Evolutionary conservation across 2,888 invertebrate genomes (phyloP), one percentile per base, ranked within the genome.

Genomic region (Pachydiplax longipennis): DNA sequence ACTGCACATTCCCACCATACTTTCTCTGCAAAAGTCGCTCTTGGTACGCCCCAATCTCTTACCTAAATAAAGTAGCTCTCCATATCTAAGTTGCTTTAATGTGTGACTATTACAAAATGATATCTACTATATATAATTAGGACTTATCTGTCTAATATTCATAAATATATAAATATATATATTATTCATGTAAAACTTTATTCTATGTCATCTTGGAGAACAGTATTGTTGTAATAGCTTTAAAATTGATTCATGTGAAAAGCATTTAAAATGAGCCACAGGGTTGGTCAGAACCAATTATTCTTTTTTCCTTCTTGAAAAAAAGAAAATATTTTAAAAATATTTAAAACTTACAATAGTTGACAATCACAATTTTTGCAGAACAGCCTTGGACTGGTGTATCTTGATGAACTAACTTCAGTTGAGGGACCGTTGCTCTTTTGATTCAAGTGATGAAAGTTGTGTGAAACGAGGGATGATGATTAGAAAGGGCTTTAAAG

Each of bases 191-290:
- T 87, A 87, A 87, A 35, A 61, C 87, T 87, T 87, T 35, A 87
- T 65, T 87, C 87, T 87, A 87, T 87, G 87, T 87, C 87, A 87
- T 87, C 87, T 87, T 87, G 87, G 61, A 61, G 87, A 92, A 91
- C 92, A 92, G 92, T 92, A 92, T 92, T 92, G 92, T 92, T 91
- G 90, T 91, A 82, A 92, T 91, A 92, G 92, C 92, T 92, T 91
- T 92, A 91, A 92, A 90, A 91, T 91, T 91, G 91, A 91, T 91
- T 91, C 61, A 37, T 87, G 87, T 87, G 87, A 87, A 87, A 87
- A 37, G 58, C 25, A 58, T 87, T 87, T 25, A 87, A 73, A 87
- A 87, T 87, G 87, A 87, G 87, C 87, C 87, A 87, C 87, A 87
- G 87, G 87, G 87, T 87, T 87, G 87, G 87, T 87, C 61, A 65